These are phyloP conservation scores for Noctuana brunneofusca DNA, from an alignment of 2,888 invertebrate species.

Conservation along the genomic window DNA sequence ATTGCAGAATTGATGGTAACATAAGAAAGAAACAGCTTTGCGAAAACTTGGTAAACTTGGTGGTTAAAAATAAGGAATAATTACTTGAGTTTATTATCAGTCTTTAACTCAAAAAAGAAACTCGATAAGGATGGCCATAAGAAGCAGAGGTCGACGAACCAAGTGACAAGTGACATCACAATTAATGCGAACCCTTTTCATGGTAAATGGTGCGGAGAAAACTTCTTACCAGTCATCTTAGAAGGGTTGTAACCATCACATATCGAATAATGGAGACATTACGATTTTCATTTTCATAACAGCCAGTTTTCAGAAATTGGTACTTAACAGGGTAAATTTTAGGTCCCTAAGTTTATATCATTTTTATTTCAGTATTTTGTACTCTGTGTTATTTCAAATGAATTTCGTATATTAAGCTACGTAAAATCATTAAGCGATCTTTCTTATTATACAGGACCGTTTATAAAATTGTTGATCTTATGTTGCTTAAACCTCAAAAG, in stretches of 20 bases:
- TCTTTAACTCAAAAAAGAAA: slow-evolving; percentile 16
- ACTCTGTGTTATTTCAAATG: not conserved
- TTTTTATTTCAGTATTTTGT: not conserved
- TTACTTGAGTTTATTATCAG: not conserved
- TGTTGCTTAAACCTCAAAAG: slow-evolving; percentile 10
- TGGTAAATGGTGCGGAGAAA: slow-evolving; percentile 63
- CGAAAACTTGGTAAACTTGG: too few species aligned
- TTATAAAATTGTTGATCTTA: not conserved
- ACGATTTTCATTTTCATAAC: slow-evolving; percentile 16
- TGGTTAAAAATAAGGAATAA: too few species aligned
- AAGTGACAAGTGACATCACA: slow-evolving; percentile 64
- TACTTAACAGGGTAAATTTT: not conserved
- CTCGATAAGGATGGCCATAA: slow-evolving; percentile 18
- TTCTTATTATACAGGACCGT: not conserved
- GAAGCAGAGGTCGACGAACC: slow-evolving; percentile 41
- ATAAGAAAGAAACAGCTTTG: too few species aligned
- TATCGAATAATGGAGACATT: slow-evolving; percentile 12
- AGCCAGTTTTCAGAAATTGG: not conserved
- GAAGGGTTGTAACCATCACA: slow-evolving; percentile 25
- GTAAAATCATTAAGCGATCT: not conserved
- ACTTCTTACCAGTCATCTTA: slow-evolving; percentile 52
- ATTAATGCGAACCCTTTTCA: slow-evolving; percentile 67
- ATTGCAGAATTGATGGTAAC: not conserved
- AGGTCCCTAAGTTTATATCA: not conserved
- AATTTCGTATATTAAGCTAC: not conserved